Percentiles rank a stretch among this genome's conserved stretches.
Evolutionary conservation across 2,888 invertebrate genomes (phyloP).

Genomic region (Malthinus flaveolus): DNA sequence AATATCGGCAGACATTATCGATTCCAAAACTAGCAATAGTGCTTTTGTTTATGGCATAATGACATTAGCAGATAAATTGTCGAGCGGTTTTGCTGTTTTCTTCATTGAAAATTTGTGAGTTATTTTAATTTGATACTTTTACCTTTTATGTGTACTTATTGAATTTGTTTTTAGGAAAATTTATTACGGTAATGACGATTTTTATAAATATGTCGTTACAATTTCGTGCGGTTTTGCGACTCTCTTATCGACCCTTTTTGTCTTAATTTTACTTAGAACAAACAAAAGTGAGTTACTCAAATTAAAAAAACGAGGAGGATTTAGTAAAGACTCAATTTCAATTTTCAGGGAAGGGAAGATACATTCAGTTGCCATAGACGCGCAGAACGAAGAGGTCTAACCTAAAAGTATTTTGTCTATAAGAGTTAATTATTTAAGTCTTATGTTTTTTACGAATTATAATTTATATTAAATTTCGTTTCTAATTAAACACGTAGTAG

Average conservation of each 20-base stretch:
- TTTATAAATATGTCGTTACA: constrained; percentile 1
- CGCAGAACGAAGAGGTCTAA: too few species aligned
- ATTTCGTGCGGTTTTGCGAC: background rate
- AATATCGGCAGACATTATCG: background rate
- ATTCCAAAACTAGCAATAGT: background rate
- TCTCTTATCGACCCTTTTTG: background rate
- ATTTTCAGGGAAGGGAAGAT: background rate
- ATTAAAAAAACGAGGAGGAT: background rate
- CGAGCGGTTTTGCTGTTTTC: background rate
- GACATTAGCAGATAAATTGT: background rate
- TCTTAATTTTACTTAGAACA: background rate
- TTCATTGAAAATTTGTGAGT: constrained; percentile 1
- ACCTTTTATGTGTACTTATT: background rate
- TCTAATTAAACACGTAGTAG: too few species aligned
- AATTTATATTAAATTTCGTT: too few species aligned
- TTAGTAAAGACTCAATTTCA: background rate
- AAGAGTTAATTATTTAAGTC: too few species aligned
- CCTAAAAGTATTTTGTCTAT: too few species aligned
- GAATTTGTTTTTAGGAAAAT: background rate
- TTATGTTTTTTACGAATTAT: too few species aligned
- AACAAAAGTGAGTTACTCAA: background rate
- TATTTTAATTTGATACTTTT: background rate
- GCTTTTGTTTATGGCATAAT: background rate
- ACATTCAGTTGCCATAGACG: background rate
- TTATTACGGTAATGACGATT: background rate